Base-by-base conservation (phyloP, 2,888 invertebrate species). In the Fabriciana adippe region DNA sequence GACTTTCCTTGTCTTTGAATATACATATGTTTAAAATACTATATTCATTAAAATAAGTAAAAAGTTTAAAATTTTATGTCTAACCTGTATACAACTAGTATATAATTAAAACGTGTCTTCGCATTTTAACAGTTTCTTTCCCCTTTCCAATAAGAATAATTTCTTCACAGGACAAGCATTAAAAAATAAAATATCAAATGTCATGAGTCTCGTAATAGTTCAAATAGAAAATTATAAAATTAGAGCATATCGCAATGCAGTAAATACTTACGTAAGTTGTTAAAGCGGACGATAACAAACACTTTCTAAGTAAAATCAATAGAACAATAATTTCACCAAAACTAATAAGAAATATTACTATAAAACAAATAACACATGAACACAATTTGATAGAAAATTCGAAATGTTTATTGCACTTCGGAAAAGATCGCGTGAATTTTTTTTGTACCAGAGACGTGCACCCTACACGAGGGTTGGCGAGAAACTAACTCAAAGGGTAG, bases 231-330 rank as follows among this genome's bases (percentile, higher is more conserved):
- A 71, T 69, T 71, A 73, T 66, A 64, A 71, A 72, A 72, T 70
- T 74, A 69, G 75, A 72, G 74, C 74, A 66, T 78, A 89, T 88
- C 90, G 92, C 92, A 92, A 79, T 92, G 92, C 92, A 91, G 91
- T 86, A 84, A 84, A 84, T 83, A 87, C 92, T 92, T 92, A 92
- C 92, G 91, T 92, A 92, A 92, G 88, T 89, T 88, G 73, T 76
- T 82, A 73, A 75, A 76, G 77, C 75, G 71, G 68, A 64, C 70
- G 68, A 72, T 72, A 73, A 82, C 82, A 83, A 79, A 76, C 80
- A 84, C 83, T 76, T 72, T 74, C 76, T 76, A 72, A 78, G 79
- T 77, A 73, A 75, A 76, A 74, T 71, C 68, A 75, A 80, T 75
- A 76, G 47, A 75, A 75, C 75, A 81, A 77, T 76, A 78, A 73